Percentiles rank a stretch among this genome's conserved stretches.
phyloP scores from a whole-genome alignment of 1,140 invertebrate genomes.

The Drosophila gunungcola region DNA sequence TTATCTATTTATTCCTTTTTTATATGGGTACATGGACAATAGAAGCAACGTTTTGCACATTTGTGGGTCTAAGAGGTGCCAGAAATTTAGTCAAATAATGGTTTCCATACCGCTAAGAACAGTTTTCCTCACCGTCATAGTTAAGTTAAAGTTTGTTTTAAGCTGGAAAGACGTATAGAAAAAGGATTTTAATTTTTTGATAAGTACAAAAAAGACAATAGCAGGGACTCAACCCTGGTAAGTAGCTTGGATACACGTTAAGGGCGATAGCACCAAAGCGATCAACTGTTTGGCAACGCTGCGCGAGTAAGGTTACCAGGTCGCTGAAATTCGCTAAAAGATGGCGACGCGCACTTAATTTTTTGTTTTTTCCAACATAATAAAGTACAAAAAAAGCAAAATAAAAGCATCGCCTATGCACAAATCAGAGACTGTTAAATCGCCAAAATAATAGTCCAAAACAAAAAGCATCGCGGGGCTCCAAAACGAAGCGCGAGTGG shows the following conservation, averaged over 20 bases:
- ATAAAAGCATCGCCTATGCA: slow-evolving; percentile 45
- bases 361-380: slow-evolving; percentile 68
- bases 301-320: slow-evolving; percentile 11
- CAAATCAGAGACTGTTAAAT: slow-evolving; percentile 21
- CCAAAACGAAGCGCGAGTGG: slow-evolving; percentile 11
- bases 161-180: too few relatives aligned
- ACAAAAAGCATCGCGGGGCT: background rate
- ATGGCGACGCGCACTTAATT: slow-evolving; percentile 79
- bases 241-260: background rate
- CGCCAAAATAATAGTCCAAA: slow-evolving; percentile 1
- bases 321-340: slow-evolving; percentile 52
- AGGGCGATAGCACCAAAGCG: background rate
- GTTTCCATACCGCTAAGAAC: too few relatives aligned
- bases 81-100: too few relatives aligned
- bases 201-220: background rate
- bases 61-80: too few relatives aligned
- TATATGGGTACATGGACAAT: too few relatives aligned
- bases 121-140: too few relatives aligned
- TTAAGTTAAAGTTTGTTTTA: too few relatives aligned
- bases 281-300: background rate
- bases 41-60: too few relatives aligned
- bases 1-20: too few relatives aligned
- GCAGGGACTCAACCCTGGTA: background rate
- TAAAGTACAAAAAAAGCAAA: slow-evolving; percentile 64
- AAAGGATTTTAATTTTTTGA: background rate